Conservation (phyloP, 2,797 vertebrate genomes). For the Gorsachius magnificus region DNA sequence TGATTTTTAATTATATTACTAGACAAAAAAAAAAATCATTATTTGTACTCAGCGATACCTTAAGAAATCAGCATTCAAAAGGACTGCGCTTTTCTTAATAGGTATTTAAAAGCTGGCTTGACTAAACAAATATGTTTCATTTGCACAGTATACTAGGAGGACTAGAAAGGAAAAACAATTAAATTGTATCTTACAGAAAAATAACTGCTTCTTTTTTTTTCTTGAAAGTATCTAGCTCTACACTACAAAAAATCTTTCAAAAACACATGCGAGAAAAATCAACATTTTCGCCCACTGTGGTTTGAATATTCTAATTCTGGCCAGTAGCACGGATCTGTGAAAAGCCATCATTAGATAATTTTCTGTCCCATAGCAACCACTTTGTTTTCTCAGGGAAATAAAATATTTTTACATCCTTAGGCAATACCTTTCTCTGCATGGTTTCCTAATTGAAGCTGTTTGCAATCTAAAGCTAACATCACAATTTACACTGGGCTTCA, state of each 20-base stretch:
- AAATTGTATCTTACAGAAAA: not conserved
- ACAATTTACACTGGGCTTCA: not conserved
- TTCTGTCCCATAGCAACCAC: constrained; percentile 72
- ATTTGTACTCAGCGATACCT: not conserved
- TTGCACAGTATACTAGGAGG: not conserved
- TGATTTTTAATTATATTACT: not conserved
- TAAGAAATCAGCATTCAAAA: not conserved
- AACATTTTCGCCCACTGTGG: not conserved
- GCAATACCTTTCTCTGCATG: constrained; percentile 26
- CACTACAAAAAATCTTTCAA: not conserved
- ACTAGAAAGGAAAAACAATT: not conserved
- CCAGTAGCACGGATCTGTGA: not conserved
- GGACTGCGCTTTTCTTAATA: not conserved
- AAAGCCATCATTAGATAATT: constrained; percentile 67
- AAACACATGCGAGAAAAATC: not conserved
- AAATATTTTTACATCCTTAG: constrained; percentile 45
- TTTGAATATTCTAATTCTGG: not conserved
- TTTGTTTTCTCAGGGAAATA: constrained; percentile 57
- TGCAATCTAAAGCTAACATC: not conserved
- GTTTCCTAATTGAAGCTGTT: constrained; percentile 41
- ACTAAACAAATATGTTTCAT: not conserved
- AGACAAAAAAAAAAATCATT: not conserved
- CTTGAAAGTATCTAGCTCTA: not conserved
- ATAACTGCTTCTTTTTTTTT: not conserved
- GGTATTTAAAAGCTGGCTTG: not conserved